phyloP scores from a whole-genome alignment of 2,888 invertebrate genomes.

The Pyrrhia umbra region DNA sequence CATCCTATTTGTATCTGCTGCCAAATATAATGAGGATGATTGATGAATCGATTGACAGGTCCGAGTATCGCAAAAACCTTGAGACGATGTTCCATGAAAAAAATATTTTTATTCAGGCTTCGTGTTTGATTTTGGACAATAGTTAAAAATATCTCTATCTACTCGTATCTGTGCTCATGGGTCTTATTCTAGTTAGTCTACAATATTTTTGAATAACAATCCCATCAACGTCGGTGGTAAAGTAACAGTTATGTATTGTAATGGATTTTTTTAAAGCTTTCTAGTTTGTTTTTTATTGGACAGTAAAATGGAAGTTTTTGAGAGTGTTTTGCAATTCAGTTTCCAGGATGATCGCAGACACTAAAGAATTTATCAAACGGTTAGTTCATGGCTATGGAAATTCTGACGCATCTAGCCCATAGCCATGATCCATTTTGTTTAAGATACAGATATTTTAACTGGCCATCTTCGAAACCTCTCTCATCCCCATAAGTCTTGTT shows the following conservation, averaged over 20 bases:
- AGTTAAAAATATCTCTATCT: neutral
- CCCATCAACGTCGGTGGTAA: no score
- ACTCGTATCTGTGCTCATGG: neutral
- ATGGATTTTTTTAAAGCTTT: neutral
- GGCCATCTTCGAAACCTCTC: conserved; percentile 19
- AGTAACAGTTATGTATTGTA: neutral
- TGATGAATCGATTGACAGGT: conserved; percentile 54
- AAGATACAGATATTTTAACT: conserved; percentile 4
- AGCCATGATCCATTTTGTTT: conserved; percentile 27
- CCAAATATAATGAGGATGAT: conserved; percentile 57
- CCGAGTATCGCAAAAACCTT: conserved; percentile 20
- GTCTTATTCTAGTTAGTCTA: neutral
- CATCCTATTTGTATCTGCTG: conserved; percentile 50
- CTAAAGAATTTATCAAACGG: neutral
- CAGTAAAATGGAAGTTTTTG: neutral
- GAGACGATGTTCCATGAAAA: conserved; percentile 10
- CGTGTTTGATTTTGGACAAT: neutral
- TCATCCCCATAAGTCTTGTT: conserved; percentile 55
- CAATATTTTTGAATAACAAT: neutral
- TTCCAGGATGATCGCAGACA: neutral
- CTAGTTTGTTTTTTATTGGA: neutral
- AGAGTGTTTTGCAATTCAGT: conserved; percentile 3
- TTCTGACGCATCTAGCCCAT: conserved; percentile 21
- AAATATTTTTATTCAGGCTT: neutral
- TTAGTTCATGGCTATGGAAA: neutral